Conservation (phyloP, 2,113 vertebrate genomes). For the Mixornis gularis region DNA sequence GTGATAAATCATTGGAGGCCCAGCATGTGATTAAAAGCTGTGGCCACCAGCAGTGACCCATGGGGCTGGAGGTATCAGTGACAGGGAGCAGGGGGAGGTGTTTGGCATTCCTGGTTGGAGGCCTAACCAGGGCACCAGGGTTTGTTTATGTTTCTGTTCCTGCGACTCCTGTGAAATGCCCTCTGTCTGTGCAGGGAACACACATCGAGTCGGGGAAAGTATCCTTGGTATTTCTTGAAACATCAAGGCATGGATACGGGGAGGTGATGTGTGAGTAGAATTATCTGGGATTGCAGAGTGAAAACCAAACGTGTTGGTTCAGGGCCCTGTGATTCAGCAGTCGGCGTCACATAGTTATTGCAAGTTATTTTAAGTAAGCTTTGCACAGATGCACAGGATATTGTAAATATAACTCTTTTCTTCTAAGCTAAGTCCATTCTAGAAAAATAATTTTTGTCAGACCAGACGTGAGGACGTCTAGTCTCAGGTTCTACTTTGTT, state of each 20-base stretch:
- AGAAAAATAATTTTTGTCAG: background rate
- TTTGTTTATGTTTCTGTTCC: constrained; percentile 70
- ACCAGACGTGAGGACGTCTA: background rate
- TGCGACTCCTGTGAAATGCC: constrained; percentile 60
- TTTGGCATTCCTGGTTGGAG: constrained; percentile 60
- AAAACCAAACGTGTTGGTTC: background rate
- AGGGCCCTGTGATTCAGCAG: background rate
- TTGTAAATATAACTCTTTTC: background rate
- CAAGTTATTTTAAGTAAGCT: background rate
- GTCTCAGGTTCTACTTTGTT: background rate
- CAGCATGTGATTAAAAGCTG: constrained; percentile 51
- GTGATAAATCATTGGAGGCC: constrained; percentile 59
- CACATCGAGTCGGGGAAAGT: constrained; percentile 32
- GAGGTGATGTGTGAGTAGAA: background rate
- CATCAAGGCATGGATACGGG: background rate
- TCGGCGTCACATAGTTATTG: background rate
- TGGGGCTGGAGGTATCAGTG: constrained; percentile 60
- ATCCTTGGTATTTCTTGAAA: constrained; percentile 52
- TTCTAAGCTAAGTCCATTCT: background rate
- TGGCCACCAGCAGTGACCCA: constrained; percentile 60
- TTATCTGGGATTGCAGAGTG: background rate
- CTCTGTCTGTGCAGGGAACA: constrained; percentile 58
- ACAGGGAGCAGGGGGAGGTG: constrained; percentile 58
- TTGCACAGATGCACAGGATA: background rate
- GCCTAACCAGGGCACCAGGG: background rate